Base-by-base conservation (phyloP, 2,113 vertebrate species). In the Sebastes fasciatus region DNA sequence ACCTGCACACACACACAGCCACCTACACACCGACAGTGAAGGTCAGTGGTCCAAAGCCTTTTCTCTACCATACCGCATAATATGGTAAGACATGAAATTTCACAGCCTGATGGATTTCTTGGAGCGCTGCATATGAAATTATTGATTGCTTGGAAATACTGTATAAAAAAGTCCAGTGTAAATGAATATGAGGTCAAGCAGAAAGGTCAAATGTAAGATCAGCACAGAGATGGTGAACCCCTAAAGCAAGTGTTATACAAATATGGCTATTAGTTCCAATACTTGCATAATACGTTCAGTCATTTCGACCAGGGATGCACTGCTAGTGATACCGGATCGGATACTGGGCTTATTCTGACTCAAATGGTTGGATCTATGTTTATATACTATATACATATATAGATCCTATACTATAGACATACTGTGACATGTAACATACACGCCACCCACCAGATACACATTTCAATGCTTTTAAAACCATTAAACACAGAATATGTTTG, bases 41-140 rank as follows among this genome's bases (percentile, higher is more conserved):
- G 85, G 91, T 87, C 80, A 90, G 60, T 10, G 55, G 64, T 71
- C 11, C 49, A 51, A n/a, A 74, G 60, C 43, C 34, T 62, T 49
- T 54, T 86, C 61, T 57, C 60, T 23, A 42, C 63, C 40, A 4
- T 26, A 51, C 9, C 19, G n/a, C 45, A 67, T 77, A 77, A 43
- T 62, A 70, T 42, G 6, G 42, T 16, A 43, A 72, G 60, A 74
- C 19, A 19, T 43, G 46, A 82, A 45, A 63, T 60, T 60, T 67
- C 45, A 49, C 14, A 54, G 1, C 23, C 57, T 58, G 55, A 74
- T 43, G 55, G 55, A 76, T 63, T 62, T 48, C 74, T 63, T 40
- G 43, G 48, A 79, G 71, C 54, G 1, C 12, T 54, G 14, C 17
- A 66, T 23, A 46, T 79, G 7, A 57, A 73, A 45, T 82, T 40